These are phyloP conservation scores for Amblyopsis hoosieri DNA, from an alignment of 2,797 vertebrate genomes.

Conservation along the genomic window DNA sequence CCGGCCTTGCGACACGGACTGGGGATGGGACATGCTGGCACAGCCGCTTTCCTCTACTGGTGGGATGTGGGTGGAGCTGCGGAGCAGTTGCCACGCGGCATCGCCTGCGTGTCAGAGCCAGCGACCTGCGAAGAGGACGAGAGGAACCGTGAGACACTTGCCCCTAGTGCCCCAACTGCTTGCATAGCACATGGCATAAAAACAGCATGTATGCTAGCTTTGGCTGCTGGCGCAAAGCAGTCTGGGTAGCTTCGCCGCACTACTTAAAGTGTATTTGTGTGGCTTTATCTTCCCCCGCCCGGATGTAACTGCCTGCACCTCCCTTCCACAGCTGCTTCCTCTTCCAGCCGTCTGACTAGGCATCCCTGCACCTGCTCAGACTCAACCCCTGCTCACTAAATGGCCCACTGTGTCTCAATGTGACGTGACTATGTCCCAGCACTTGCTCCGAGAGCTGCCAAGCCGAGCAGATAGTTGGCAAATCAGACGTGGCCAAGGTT, in stretches of 20 bases:
- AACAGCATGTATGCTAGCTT: neutral
- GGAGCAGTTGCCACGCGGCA: conserved; percentile 65
- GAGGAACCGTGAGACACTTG: conserved; percentile 1
- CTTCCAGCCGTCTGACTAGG: conserved; percentile 20
- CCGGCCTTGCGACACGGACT: conserved; percentile 75
- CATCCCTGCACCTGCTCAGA: conserved; percentile 63
- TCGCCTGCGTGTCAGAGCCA: conserved; percentile 54
- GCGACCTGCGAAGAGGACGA: conserved; percentile 54
- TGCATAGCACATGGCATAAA: conserved; percentile 4
- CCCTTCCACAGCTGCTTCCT: conserved; percentile 48
- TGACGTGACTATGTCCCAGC: conserved; percentile 13
- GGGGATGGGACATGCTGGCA: conserved; percentile 81
- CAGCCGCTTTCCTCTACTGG: conserved; percentile 78
- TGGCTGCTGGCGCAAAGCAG: conserved; percentile 5
- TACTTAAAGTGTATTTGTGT: conserved; percentile 24
- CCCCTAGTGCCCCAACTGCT: neutral
- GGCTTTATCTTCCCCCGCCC: conserved; percentile 12
- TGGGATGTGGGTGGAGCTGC: conserved; percentile 69
- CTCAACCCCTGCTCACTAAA: conserved; percentile 54
- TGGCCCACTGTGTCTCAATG: conserved; percentile 55
- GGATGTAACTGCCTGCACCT: conserved; percentile 34
- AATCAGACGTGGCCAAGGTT: conserved; percentile 44
- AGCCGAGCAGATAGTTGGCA: conserved; percentile 34
- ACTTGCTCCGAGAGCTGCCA: conserved; percentile 36
- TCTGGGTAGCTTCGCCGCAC: conserved; percentile 17